Conservation (phyloP, 1,140 invertebrate genomes). For the Oryctes rhinoceros region DNA sequence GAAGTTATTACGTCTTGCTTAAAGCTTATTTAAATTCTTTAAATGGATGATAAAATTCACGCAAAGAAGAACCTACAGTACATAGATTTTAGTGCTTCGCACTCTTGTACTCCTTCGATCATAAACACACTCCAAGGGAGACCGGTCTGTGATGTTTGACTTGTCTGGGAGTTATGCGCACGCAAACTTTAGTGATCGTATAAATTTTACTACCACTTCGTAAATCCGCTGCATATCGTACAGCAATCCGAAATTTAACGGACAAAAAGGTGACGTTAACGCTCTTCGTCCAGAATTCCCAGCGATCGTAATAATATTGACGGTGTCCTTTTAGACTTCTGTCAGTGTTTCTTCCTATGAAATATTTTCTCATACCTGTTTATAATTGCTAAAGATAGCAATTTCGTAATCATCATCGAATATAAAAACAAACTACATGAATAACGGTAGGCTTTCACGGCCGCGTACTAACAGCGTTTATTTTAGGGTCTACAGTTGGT, state of each 20-base stretch:
- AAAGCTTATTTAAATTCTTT: too few relatives aligned
- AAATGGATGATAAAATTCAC: too few relatives aligned
- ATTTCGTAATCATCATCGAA: too few relatives aligned
- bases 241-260: conserved; percentile 1
- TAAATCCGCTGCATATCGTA: conserved; percentile 37
- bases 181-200: conserved; percentile 40
- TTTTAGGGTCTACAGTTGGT: too few relatives aligned
- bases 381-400: too few relatives aligned
- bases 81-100: neutral
- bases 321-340: neutral
- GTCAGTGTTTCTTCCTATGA: neutral
- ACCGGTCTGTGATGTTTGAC: neutral
- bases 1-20: too few relatives aligned
- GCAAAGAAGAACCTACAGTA: neutral
- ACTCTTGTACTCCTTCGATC: neutral
- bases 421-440: too few relatives aligned
- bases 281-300: neutral
- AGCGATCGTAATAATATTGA: neutral
- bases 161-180: neutral
- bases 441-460: too few relatives aligned
- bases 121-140: neutral
- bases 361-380: too few relatives aligned
- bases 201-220: conserved; percentile 44
- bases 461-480: too few relatives aligned
- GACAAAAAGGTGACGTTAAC: neutral